phyloP scores from a whole-genome alignment of 37 sponge, comb jelly and placozoan genomes.

The Hormiphora californensis region DNA sequence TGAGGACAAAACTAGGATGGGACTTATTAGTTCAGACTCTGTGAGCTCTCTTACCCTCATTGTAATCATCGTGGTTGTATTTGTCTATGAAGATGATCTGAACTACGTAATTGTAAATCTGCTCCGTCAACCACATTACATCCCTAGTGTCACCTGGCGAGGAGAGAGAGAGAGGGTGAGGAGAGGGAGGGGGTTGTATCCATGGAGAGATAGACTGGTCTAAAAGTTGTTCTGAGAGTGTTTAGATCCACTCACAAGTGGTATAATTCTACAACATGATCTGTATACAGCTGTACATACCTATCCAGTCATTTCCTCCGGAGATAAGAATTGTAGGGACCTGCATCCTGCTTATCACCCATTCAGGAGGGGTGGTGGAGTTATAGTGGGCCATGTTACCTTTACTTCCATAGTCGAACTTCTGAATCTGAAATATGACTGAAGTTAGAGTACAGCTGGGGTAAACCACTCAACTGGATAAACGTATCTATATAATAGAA shows the following conservation, averaged over 20 bases:
- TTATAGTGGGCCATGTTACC: conserved; percentile 19
- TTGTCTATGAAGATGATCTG: conserved; percentile 31
- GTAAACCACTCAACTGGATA: no score
- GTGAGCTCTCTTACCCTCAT: background rate
- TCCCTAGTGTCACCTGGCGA: conserved; percentile 22
- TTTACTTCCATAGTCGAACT: conserved; percentile 47
- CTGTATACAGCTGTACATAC: no score
- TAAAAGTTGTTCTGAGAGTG: no score
- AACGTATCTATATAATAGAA: no score
- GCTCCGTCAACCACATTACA: conserved; percentile 26
- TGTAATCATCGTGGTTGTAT: conserved; percentile 51
- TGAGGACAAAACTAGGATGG: no score
- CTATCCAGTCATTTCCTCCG: conserved; percentile 41
- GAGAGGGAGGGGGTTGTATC: no score
- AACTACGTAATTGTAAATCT: background rate
- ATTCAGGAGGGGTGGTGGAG: conserved; percentile 11
- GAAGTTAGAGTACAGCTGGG: no score
- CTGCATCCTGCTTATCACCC: background rate
- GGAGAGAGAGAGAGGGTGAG: no score
- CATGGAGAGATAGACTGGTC: no score
- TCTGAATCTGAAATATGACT: conserved; percentile 30
- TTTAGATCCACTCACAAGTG: no score
- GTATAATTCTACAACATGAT: no score
- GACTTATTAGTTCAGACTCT: no score
- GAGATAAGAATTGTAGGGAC: conserved; percentile 21